Evolutionary conservation across 2,888 invertebrate genomes (phyloP), one percentile per base, ranked within the genome.

Genomic region (Xanthia togata): DNA sequence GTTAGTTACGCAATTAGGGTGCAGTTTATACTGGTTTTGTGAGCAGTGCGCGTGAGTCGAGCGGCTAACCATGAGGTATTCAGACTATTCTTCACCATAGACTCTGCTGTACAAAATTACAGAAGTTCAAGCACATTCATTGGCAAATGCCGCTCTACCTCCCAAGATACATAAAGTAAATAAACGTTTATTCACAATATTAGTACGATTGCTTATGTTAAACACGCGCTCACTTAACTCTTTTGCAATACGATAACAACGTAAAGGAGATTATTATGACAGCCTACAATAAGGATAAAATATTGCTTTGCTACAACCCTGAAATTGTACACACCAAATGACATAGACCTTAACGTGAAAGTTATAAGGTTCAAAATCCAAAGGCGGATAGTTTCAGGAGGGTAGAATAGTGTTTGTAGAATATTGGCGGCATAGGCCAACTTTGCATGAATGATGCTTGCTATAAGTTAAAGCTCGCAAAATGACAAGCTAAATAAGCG

Each of bases 401-500:
- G 50, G 82, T 50, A 82, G 35, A 57, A 17, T 64, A 71, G 81
- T 73, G 57, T 83, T 87, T 76, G 86, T 68, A 38, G 67, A 73
- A 78, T 82, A 89, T 87, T 87, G 87, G 89, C 89, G 89, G 90
- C 82, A 86, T 87, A 86, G 87, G 83, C 87, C 84, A 89, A 87
- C 86, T 86, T 84, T 83, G 86, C 87, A 90, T 93, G 93, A 94
- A 90, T 93, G 94, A 93, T 94, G 92, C 82, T 81, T 81, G 90
- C 86, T 90, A 93, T 94, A 94, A 90, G 87, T 94, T 91, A 91
- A 85, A 89, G 87, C 89, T 89, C 84, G 90, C 91, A 92, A 93
- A 93, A 90, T 92, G 94, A 93, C 93, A 93, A 90, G 90, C 85
- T 90, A 91, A 92, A 91, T 91, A 90, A 91, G 91, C 82, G 73